Evolutionary conservation across 2,797 vertebrate species (phyloP).

Genomic region (Muraenolepis orangiensis): DNA sequence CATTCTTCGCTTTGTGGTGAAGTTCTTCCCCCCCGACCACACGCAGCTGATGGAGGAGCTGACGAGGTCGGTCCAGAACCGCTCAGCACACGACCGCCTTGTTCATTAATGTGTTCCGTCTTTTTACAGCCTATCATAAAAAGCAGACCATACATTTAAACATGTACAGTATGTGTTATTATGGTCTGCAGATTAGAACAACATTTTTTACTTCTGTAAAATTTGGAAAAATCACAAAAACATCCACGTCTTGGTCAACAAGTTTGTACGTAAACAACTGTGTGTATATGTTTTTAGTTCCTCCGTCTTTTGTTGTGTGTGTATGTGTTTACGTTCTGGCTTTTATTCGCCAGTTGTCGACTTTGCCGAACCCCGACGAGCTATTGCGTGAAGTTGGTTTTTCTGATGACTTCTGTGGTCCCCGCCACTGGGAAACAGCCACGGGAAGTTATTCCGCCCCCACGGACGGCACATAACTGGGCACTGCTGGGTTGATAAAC

Average conservation of each 20-base stretch:
- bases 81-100: background rate
- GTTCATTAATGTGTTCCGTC: background rate
- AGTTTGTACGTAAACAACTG: background rate
- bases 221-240: too few species aligned
- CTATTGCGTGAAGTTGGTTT: background rate
- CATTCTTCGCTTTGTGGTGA: slow-evolving; percentile 93
- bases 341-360: background rate
- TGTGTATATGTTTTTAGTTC: background rate
- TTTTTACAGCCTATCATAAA: background rate
- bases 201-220: too few species aligned
- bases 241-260: background rate
- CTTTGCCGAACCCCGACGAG: too few species aligned
- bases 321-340: background rate
- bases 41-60: slow-evolving; percentile 92
- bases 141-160: background rate
- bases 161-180: too few species aligned
- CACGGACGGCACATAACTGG: background rate
- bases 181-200: too few species aligned
- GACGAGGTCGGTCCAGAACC: slow-evolving; percentile 82
- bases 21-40: slow-evolving; percentile 97
- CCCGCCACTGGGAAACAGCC: background rate
- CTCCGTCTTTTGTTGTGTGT: too few species aligned
- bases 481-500: background rate
- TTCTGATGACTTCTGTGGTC: background rate
- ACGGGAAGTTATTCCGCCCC: too few species aligned